These are phyloP conservation scores for Galerucella nymphaeae DNA, from an alignment of 2,888 invertebrate species.

Conservation along the genomic window DNA sequence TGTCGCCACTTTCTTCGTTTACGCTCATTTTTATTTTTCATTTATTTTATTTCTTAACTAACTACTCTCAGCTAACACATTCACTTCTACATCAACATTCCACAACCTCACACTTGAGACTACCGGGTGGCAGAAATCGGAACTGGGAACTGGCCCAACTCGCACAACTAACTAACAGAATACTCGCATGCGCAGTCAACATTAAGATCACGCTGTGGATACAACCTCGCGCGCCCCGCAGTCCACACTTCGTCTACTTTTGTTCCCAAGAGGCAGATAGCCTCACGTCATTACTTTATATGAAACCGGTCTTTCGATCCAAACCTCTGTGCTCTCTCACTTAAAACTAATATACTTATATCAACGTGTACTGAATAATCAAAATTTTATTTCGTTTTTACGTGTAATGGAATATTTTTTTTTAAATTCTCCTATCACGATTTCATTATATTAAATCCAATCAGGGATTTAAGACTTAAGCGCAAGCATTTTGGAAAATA, in stretches of 20 bases:
- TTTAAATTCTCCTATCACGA: neutral
- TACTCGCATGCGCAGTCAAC: constrained; percentile 44
- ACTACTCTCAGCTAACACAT: constrained; percentile 36
- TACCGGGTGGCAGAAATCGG: constrained; percentile 49
- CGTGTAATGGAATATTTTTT: neutral
- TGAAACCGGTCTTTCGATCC: constrained; percentile 34
- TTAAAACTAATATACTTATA: constrained; percentile 26
- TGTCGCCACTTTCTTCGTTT: constrained; percentile 52
- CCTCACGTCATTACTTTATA: constrained; percentile 31
- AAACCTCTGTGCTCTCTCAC: constrained; percentile 28
- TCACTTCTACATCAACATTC: constrained; percentile 28
- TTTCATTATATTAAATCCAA: neutral
- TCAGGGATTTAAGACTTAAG: too few species aligned
- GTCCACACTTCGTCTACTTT: constrained; percentile 34
- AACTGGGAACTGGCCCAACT: constrained; percentile 49
- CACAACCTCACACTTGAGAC: constrained; percentile 44
- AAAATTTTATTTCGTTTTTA: constrained; percentile 5
- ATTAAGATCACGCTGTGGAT: constrained; percentile 45
- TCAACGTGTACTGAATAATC: constrained; percentile 8
- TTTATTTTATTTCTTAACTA: constrained; percentile 30
- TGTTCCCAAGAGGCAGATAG: constrained; percentile 35
- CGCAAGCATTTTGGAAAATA: neutral
- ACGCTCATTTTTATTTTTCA: constrained; percentile 58
- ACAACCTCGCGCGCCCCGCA: constrained; percentile 39
- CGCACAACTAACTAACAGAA: constrained; percentile 38